Evolutionary conservation across 2,888 invertebrate species (phyloP), one percentile per base, ranked within the genome.

Genomic region (Yponomeuta evonymella): DNA sequence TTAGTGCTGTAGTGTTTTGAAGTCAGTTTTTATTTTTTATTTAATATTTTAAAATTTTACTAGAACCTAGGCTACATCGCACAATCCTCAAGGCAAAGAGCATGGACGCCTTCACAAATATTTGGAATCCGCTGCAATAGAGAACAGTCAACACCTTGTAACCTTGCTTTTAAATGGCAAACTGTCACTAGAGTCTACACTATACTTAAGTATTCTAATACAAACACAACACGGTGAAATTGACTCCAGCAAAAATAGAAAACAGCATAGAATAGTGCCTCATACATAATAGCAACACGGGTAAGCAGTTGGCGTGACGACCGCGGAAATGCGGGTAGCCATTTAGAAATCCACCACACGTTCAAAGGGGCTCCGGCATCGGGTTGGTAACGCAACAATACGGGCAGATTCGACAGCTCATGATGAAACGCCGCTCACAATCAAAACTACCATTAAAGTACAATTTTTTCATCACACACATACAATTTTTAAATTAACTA

Each of bases 261-360:
- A 58, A 58, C 51, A 58, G 15, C 15, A 12, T 15, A 58, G 51
- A 58, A 58, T 15, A 58, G 51, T 15, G 1, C 51, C 51, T 29
- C 67, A 11, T 23, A 68, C 51, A 70, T 29, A 65, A 65, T 66
- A 66, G 76, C 78, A 81, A 79, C 79, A 79, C 77, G 77, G 73
- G 75, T 73, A 72, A 67, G 74, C 75, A 78, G 73, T 74, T 73
- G 77, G 77, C 82, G 80, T 81, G 81, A 83, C 84, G 79, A 79
- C 12, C 79, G 76, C 80, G 79, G 83, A 82, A 82, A 83, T 82
- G 79, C 81, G 79, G 81, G 75, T 51, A 75, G 81, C 72, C 76
- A 75, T 81, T 83, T 84, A 81, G 81, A 86, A 83, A 85, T 82
- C 79, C 36, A 62, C 33, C 69, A 69, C 51, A 58, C 51, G 51